Evolutionary conservation across 2,113 vertebrate species (phyloP).

Genomic region (Marcusenius ussheri): DNA sequence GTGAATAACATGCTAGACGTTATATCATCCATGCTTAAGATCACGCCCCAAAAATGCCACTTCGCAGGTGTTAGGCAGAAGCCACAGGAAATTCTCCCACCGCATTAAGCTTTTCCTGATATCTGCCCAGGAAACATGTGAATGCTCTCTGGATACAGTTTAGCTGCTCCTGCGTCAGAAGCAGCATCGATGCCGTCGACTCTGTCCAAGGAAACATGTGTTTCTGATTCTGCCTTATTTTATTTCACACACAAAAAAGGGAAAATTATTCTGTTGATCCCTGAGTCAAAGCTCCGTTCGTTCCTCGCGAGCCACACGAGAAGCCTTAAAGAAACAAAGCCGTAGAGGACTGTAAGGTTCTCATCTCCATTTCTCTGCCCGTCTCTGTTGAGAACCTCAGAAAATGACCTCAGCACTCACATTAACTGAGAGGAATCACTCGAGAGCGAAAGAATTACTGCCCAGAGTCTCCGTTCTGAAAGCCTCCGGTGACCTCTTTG

Average conservation of each 20-base stretch:
- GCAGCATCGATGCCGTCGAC: neutral
- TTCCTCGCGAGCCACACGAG: neutral
- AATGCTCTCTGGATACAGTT: neutral
- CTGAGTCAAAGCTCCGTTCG: slow-evolving; percentile 17
- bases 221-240: neutral
- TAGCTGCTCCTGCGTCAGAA: neutral
- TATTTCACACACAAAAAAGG: slow-evolving; percentile 17
- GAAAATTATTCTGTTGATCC: slow-evolving; percentile 28
- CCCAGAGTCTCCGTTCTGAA: neutral
- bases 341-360: neutral
- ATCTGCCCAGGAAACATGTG: neutral
- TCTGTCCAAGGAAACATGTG: neutral
- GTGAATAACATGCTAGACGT: neutral
- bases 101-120: neutral
- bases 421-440: neutral
- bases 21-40: neutral
- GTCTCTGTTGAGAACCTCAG: neutral
- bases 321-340: neutral
- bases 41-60: neutral
- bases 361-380: neutral
- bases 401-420: neutral
- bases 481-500: neutral
- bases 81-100: neutral
- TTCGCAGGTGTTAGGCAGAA: neutral
- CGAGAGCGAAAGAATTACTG: neutral